phyloP scores from a whole-genome alignment of 2,888 invertebrate genomes.

The Fragum whitleyi region DNA sequence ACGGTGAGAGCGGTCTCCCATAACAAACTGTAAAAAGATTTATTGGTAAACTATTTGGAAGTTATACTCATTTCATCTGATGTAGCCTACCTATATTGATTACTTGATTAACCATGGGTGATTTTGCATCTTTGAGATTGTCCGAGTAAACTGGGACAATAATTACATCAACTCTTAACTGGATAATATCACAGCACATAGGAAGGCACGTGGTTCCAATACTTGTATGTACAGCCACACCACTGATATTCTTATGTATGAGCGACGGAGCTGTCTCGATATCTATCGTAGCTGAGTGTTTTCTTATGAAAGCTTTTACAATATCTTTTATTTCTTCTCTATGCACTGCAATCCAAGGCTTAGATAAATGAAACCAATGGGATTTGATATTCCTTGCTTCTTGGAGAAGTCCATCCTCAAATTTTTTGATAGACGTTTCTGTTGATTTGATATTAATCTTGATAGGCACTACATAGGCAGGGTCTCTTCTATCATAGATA shows the following conservation, averaged over 20 bases:
- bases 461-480: not conserved
- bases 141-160: not conserved
- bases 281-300: not conserved
- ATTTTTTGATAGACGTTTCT: not conserved
- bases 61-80: too few relatives aligned
- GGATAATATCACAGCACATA: not conserved
- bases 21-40: too few relatives aligned
- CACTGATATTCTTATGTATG: not conserved
- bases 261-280: not conserved
- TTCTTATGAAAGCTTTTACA: not conserved
- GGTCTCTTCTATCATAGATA: not conserved
- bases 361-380: conserved; percentile 7
- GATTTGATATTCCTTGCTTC: not conserved
- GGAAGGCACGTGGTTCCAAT: not conserved
- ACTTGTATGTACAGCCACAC: not conserved
- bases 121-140: not conserved
- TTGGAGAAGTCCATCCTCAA: not conserved
- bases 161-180: not conserved
- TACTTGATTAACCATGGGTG: too few relatives aligned
- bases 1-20: too few relatives aligned
- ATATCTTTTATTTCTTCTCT: not conserved
- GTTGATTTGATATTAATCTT: not conserved
- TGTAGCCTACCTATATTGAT: too few relatives aligned
- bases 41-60: too few relatives aligned
- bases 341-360: conserved; percentile 1